These are phyloP conservation scores for Anolis apletophallus DNA, from an alignment of 2,797 vertebrate genomes.

Conservation along the genomic window DNA sequence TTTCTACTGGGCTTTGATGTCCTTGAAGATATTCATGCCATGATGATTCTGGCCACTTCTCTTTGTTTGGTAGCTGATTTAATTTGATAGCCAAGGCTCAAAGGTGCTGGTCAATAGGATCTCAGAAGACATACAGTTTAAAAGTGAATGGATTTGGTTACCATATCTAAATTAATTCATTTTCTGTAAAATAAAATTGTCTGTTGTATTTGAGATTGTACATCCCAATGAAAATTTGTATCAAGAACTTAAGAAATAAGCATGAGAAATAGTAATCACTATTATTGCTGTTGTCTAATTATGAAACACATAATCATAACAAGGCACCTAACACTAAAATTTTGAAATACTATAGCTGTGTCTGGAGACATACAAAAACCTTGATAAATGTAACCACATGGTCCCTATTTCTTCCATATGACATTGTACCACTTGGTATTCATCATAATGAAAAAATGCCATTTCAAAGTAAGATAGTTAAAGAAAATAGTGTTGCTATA, in stretches of 20 bases:
- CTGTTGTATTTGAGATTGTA: not conserved
- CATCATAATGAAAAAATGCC: not conserved
- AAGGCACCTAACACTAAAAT: not conserved
- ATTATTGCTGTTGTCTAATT: not conserved
- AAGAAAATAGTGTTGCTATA: slow-evolving; percentile 62
- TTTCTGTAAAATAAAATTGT: not conserved
- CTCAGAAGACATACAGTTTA: not conserved
- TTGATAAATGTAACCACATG: not conserved
- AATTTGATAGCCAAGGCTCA: not conserved
- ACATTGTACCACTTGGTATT: not conserved
- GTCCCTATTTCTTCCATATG: not conserved
- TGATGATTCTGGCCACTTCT: not conserved
- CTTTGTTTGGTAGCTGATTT: not conserved
- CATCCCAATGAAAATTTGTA: not conserved
- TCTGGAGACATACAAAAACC: not conserved
- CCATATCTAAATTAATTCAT: not conserved
- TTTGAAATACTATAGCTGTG: not conserved
- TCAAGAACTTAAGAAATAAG: not conserved
- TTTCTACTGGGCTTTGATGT: too few species aligned
- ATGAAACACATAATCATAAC: not conserved
- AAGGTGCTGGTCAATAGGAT: not conserved
- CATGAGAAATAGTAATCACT: not conserved
- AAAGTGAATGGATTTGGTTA: not conserved
- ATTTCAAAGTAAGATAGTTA: slow-evolving; percentile 1
- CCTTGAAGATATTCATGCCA: not conserved